These are phyloP conservation scores for Neelides folsomi DNA, from an alignment of 2,888 invertebrate species.

Conservation along the genomic window DNA sequence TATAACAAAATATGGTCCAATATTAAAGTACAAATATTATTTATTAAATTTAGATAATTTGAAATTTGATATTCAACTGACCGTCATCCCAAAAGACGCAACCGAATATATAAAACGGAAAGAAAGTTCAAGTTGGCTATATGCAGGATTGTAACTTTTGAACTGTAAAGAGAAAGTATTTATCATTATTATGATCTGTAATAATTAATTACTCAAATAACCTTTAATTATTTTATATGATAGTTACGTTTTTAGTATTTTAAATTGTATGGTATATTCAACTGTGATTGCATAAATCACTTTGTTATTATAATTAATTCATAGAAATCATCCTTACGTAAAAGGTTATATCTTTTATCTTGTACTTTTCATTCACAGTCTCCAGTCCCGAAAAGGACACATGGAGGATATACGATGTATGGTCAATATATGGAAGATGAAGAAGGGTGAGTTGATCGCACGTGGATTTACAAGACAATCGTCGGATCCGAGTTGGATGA, in stretches of 20 bases:
- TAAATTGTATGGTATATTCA: no score
- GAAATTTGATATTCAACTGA: constrained; percentile 52
- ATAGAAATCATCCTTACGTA: constrained; percentile 70
- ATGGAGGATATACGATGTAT: constrained; percentile 72
- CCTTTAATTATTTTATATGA: no score
- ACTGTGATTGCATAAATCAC: no score
- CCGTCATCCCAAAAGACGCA: constrained; percentile 65
- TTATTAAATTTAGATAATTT: neutral
- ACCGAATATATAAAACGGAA: constrained; percentile 72
- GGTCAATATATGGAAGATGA: constrained; percentile 79
- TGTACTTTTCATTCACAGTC: constrained; percentile 68
- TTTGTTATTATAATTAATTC: no score
- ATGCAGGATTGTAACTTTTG: constrained; percentile 88
- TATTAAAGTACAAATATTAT: neutral
- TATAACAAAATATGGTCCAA: constrained; percentile 6
- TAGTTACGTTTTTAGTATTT: no score
- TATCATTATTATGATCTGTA: neutral
- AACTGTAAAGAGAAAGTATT: constrained; percentile 52
- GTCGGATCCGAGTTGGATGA: constrained; percentile 48
- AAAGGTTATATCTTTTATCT: constrained; percentile 68
- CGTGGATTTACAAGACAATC: constrained; percentile 34
- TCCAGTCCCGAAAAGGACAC: constrained; percentile 71
- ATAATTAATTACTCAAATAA: no score
- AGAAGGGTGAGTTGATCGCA: constrained; percentile 80
- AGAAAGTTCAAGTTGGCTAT: constrained; percentile 95